phyloP scores from a whole-genome alignment of 2,888 invertebrate genomes.

The Xestia sexstrigata region DNA sequence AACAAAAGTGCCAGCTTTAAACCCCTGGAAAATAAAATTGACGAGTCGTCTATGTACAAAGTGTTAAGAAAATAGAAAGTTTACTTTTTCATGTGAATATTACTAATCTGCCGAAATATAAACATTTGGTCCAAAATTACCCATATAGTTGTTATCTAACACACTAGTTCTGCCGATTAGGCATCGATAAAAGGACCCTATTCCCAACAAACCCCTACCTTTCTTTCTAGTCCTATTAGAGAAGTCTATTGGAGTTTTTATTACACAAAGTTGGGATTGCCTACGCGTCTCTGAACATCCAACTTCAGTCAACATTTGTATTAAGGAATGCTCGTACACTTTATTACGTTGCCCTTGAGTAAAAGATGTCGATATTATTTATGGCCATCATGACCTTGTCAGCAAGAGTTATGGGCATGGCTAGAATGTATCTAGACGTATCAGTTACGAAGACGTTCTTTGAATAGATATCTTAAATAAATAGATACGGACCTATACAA shows the following conservation, averaged over 20 bases:
- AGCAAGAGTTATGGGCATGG: slow-evolving; percentile 6
- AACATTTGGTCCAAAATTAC: not conserved
- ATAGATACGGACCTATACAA: not conserved
- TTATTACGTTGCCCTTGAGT: slow-evolving; percentile 37
- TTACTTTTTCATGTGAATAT: not conserved
- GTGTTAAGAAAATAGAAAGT: not conserved
- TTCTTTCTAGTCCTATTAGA: slow-evolving; percentile 4
- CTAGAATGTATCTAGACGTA: slow-evolving; percentile 21
- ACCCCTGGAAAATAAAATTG: not conserved
- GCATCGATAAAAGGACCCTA: not conserved
- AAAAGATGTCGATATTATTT: slow-evolving; percentile 38
- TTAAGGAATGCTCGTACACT: slow-evolving; percentile 24
- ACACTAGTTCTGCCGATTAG: not conserved
- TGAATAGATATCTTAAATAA: slow-evolving; percentile 14
- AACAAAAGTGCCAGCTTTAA: not conserved
- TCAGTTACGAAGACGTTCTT: slow-evolving; percentile 24
- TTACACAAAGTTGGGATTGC: slow-evolving; percentile 31
- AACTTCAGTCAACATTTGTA: slow-evolving; percentile 42
- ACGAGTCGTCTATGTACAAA: not conserved
- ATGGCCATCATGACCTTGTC: slow-evolving; percentile 19
- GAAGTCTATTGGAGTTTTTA: slow-evolving; percentile 17
- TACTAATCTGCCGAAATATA: not conserved
- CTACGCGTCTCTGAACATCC: slow-evolving; percentile 8
- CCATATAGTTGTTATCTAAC: not conserved
- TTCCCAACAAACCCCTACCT: slow-evolving; percentile 1